Percentiles rank a stretch among this genome's conserved stretches.
phyloP scores from a whole-genome alignment of 2,797 vertebrate genomes.

The Sebastes trivittatus region DNA sequence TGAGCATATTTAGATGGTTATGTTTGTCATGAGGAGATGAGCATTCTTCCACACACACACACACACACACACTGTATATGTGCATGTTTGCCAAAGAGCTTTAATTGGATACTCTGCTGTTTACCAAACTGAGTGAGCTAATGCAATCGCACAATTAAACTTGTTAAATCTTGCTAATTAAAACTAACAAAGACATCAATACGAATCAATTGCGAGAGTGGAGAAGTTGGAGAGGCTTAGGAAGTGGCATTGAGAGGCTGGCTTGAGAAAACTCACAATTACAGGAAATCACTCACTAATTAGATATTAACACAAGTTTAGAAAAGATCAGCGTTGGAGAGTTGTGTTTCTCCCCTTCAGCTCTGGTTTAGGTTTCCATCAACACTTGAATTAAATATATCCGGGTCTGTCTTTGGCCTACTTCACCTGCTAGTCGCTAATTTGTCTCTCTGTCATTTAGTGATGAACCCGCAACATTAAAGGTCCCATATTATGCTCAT shows the following conservation, averaged over 20 bases:
- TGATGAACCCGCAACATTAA: background rate
- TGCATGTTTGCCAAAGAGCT: slow-evolving; percentile 8
- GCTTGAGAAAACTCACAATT: background rate
- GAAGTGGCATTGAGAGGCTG: slow-evolving; percentile 31
- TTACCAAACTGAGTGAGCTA: slow-evolving; percentile 53
- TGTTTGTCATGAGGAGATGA: background rate
- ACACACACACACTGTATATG: background rate
- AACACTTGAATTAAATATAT: background rate
- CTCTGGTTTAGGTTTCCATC: background rate
- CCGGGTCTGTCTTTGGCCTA: background rate
- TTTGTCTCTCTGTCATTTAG: background rate
- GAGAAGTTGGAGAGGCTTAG: slow-evolving; percentile 32
- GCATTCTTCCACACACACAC: background rate
- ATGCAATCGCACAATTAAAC: slow-evolving; percentile 68
- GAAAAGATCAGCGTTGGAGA: background rate
- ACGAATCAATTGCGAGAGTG: slow-evolving; percentile 48
- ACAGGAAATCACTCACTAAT: background rate
- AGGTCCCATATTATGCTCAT: no score
- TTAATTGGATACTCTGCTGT: slow-evolving; percentile 60
- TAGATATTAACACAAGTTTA: background rate
- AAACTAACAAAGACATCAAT: slow-evolving; percentile 68
- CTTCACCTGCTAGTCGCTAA: background rate
- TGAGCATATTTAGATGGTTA: background rate
- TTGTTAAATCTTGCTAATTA: slow-evolving; percentile 74
- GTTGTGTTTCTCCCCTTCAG: background rate